Evolutionary conservation across 2,888 invertebrate genomes (phyloP).

Genomic region (Acleris holmiana): DNA sequence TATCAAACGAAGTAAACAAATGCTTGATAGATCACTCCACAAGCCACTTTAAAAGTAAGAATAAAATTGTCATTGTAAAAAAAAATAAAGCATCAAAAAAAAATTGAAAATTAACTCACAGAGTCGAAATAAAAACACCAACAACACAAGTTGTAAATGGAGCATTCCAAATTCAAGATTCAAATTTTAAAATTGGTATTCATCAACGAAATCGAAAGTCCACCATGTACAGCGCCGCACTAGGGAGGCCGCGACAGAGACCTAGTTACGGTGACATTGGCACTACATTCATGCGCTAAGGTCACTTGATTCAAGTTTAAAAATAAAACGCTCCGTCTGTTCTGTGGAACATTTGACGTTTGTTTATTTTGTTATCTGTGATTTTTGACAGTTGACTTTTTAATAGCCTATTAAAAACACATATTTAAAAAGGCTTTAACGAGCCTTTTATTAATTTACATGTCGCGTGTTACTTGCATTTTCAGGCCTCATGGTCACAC

Average conservation of each 20-base stretch:
- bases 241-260: constrained; percentile 79
- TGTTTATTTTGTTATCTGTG: constrained; percentile 58
- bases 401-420: too few species aligned
- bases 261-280: constrained; percentile 82
- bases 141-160: too few species aligned
- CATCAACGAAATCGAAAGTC: constrained; percentile 33
- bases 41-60: too few species aligned
- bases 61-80: too few species aligned
- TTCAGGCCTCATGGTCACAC: too few species aligned
- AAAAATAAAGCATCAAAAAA: background rate
- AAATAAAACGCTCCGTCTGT: constrained; percentile 64
- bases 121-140: too few species aligned
- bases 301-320: constrained; percentile 76
- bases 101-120: background rate
- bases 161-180: background rate
- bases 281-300: constrained; percentile 82
- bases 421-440: too few species aligned
- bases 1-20: too few species aligned
- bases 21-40: too few species aligned
- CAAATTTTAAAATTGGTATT: constrained; percentile 3
- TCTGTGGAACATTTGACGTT: constrained; percentile 48
- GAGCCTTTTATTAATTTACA: too few species aligned
- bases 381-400: constrained; percentile 4
- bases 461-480: too few species aligned
- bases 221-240: constrained; percentile 38